A percentile compares a stretch with the other conserved stretches of the same genome.
Conservation (phyloP, 2,113 vertebrate genomes). For the Macquaria australasica region DNA sequence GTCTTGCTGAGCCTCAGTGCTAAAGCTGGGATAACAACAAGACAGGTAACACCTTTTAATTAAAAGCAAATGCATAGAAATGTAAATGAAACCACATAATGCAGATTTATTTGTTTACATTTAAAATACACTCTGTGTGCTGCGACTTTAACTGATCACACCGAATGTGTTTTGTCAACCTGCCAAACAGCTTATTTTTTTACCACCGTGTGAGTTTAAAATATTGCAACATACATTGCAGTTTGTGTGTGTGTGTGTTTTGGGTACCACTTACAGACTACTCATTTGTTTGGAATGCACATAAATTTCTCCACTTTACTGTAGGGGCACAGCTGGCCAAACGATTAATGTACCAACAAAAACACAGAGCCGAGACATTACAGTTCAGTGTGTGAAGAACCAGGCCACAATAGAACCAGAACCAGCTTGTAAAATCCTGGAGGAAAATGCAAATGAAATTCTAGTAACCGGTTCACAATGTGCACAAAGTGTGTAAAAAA, state of each 20-base stretch:
- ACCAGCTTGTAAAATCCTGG: conserved; percentile 75
- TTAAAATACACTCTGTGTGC: background rate
- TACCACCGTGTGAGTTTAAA: conserved; percentile 3
- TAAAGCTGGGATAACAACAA: conserved; percentile 4
- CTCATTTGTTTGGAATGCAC: conserved; percentile 83
- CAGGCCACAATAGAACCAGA: conserved; percentile 74
- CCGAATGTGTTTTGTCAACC: background rate
- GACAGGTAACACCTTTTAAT: conserved; percentile 35
- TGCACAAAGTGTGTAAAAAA: background rate
- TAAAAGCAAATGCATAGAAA: conserved; percentile 26
- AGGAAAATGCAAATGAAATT: conserved; percentile 58
- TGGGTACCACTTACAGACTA: conserved; percentile 44
- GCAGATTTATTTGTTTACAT: background rate
- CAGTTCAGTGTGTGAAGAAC: conserved; percentile 65
- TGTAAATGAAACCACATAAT: background rate
- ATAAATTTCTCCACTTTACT: conserved; percentile 80
- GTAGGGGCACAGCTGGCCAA: conserved; percentile 78
- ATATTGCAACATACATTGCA: conserved; percentile 43
- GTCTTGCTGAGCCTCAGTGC: background rate
- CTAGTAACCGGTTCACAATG: conserved; percentile 51
- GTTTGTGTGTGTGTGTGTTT: background rate
- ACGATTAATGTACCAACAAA: conserved; percentile 76
- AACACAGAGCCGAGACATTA: conserved; percentile 61
- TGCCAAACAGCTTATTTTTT: conserved; percentile 21
- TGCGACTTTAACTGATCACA: background rate